Evolutionary conservation across 2,888 invertebrate species (phyloP).

Genomic region (Drosophila acutilabella): DNA sequence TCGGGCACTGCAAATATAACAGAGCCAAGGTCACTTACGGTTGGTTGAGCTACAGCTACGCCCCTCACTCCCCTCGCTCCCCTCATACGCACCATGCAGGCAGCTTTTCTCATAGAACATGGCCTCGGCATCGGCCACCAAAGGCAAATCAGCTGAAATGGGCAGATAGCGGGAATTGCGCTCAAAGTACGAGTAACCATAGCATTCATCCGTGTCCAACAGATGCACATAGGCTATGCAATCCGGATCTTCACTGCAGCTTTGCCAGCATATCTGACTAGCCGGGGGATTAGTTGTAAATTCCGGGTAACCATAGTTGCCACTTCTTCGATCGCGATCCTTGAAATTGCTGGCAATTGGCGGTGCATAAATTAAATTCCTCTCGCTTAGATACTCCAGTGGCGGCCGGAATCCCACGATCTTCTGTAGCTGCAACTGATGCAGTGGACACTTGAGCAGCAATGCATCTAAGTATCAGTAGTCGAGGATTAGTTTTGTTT

Average conservation of each 20-base stretch:
- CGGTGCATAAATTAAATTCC: conserved; percentile 77
- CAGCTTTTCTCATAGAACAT: conserved; percentile 84
- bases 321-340: conserved; percentile 65
- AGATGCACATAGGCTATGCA: conserved; percentile 84
- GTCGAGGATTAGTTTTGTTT: conserved; percentile 3
- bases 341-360: conserved; percentile 68
- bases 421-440: conserved; percentile 84
- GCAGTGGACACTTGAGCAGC: conserved; percentile 83
- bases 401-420: conserved; percentile 84
- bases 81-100: conserved; percentile 73
- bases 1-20: conserved; percentile 85
- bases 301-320: conserved; percentile 19
- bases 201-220: conserved; percentile 82
- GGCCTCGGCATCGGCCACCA: conserved; percentile 83
- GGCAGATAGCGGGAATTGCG: conserved; percentile 72
- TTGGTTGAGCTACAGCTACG: background rate
- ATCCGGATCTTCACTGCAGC: conserved; percentile 81
- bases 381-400: conserved; percentile 71
- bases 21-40: conserved; percentile 22
- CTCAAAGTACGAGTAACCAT: conserved; percentile 82
- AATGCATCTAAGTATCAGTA: conserved; percentile 66
- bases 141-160: conserved; percentile 70
- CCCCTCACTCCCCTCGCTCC: conserved; percentile 7
- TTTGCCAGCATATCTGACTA: conserved; percentile 80
- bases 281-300: conserved; percentile 41